Base-by-base conservation (phyloP, 1,140 invertebrate genomes). In the Dufourea novaeangliae region DNA sequence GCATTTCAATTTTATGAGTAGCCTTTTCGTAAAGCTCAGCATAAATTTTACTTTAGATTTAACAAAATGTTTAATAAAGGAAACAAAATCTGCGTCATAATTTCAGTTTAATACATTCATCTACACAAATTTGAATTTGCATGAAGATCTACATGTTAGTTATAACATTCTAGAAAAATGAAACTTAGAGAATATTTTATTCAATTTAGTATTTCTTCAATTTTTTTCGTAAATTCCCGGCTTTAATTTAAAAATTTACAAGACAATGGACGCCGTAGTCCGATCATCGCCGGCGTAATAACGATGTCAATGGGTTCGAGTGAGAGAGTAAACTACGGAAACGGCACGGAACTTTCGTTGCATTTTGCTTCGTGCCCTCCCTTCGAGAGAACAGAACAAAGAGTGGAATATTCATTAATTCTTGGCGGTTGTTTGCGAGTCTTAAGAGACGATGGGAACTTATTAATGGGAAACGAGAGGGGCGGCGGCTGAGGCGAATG, bases 331-430 rank as follows among this genome's bases (percentile, higher is more conserved):
- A 70, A 22, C 59, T 8, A 29, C n/a, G 20, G 12, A 52, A 27
- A 25, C 14, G 7, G 25, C 11, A 17, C 14, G 17, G 17, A 46
- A 57, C 27, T 59, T 70, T 46, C 14, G n/a, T 32, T 25, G 25
- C 29, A n/a, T n/a, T n/a, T 5, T 4, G 20, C n/a, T 17, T 20
- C 8, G 27, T 34, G n/a, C 10, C 10, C 2, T 22, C 1, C 12
- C 44, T 20, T 14, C 41, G 41, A 14, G 11, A 12, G 2, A n/a
- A 6, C 29, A 22, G n/a, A 46, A 25, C 56, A 37, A 63, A 50
- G 46, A 59, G 0, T 14, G 41, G 22, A 39, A n/a, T 63, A 63
- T 52, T 63, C 57, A 63, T 72, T 72, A 72, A 63, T 72, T 63
- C 20, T 10, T 11, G 25, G 32, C 34, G 32, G 62, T 12, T 70